phyloP scores from a whole-genome alignment of 2,888 invertebrate species.

The Steinernema scapterisci region DNA sequence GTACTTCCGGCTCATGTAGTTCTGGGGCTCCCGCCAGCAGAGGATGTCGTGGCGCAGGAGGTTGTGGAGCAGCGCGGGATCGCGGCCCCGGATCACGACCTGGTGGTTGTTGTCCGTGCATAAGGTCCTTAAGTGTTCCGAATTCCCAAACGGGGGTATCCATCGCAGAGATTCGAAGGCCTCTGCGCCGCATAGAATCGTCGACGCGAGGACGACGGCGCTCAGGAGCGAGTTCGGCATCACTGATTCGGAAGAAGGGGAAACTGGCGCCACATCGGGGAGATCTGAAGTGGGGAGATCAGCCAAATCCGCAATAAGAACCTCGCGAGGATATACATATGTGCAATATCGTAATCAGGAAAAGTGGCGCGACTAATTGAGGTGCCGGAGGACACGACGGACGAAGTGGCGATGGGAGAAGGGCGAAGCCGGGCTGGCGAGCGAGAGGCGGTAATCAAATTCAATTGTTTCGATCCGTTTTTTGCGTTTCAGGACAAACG shows the following conservation, averaged over 20 bases:
- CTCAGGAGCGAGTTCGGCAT: neutral
- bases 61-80: conserved; percentile 37
- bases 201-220: neutral
- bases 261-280: neutral
- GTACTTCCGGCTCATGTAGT: conserved; percentile 41
- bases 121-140: conserved; percentile 38
- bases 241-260: too few relatives aligned
- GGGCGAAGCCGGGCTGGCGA: too few relatives aligned
- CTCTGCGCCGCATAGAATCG: neutral
- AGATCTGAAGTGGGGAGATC: neutral
- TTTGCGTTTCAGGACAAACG: too few relatives aligned
- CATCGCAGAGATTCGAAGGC: conserved; percentile 36
- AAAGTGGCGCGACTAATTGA: neutral
- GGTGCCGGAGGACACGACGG: neutral
- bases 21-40: conserved; percentile 38
- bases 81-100: conserved; percentile 44
- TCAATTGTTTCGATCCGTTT: too few relatives aligned
- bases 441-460: too few relatives aligned
- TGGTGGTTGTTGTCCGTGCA: conserved; percentile 55
- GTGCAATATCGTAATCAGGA: neutral
- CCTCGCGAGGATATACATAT: neutral
- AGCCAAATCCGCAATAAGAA: neutral
- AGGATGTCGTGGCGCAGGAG: conserved; percentile 46
- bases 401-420: too few relatives aligned
- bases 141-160: conserved; percentile 48